Evolutionary conservation across 2,888 invertebrate genomes (phyloP).

Genomic region (Hypena proboscidalis): DNA sequence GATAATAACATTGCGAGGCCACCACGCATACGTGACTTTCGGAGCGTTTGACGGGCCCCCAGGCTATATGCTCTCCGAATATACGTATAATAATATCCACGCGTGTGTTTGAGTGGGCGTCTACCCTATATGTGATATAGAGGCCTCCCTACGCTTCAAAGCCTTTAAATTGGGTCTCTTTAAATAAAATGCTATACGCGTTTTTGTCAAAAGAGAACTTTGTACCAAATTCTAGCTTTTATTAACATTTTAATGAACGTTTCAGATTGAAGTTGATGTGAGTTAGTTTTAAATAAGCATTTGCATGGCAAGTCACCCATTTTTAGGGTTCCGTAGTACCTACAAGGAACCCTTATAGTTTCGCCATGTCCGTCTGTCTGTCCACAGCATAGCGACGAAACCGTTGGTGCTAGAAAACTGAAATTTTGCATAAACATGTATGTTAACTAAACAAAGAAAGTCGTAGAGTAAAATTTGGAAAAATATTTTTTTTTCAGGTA

Average conservation of each 20-base stretch:
- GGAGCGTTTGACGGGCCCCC: conserved; percentile 78
- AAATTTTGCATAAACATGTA: too few relatives aligned
- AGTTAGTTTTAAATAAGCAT: conserved; percentile 26
- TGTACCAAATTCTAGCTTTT: conserved; percentile 22
- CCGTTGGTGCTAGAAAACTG: too few relatives aligned
- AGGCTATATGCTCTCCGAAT: conserved; percentile 65
- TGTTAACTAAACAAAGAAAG: too few relatives aligned
- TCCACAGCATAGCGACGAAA: too few relatives aligned
- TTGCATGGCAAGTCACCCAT: too few relatives aligned
- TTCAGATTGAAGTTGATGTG: too few relatives aligned
- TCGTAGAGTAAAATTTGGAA: too few relatives aligned
- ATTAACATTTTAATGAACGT: conserved; percentile 26
- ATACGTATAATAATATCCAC: conserved; percentile 45
- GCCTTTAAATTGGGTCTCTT: conserved; percentile 81
- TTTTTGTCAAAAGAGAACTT: conserved; percentile 51
- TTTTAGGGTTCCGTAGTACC: too few relatives aligned
- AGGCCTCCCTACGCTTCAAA: conserved; percentile 68
- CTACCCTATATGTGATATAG: conserved; percentile 70
- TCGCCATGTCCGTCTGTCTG: too few relatives aligned
- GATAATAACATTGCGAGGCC: conserved; percentile 82
- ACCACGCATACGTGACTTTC: conserved; percentile 82
- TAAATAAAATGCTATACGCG: conserved; percentile 63
- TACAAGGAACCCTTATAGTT: too few relatives aligned
- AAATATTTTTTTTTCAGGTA: too few relatives aligned
- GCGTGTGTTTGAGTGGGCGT: conserved; percentile 66